These are phyloP conservation scores for Empis stercorea DNA, from an alignment of 2,888 invertebrate species.

Conservation along the genomic window DNA sequence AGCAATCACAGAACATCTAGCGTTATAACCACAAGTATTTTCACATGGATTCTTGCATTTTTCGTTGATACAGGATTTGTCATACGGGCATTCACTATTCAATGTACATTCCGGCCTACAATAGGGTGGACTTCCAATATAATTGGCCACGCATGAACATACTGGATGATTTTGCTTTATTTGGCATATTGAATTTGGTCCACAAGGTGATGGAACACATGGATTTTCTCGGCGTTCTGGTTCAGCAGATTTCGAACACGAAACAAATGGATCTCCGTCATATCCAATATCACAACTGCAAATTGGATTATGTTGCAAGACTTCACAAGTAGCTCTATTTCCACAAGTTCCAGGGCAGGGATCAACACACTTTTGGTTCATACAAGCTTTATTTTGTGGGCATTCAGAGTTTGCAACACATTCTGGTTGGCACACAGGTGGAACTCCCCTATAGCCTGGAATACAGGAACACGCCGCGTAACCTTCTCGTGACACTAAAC, in stretches of 20 bases:
- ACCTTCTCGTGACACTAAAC: constrained; percentile 54
- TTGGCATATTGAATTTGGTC: constrained; percentile 74
- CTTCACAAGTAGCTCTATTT: constrained; percentile 58
- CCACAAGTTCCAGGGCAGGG: constrained; percentile 80
- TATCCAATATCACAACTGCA: constrained; percentile 64
- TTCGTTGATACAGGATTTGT: constrained; percentile 67
- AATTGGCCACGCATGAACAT: constrained; percentile 66
- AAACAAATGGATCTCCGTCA: constrained; percentile 70
- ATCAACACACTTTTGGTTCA: constrained; percentile 66
- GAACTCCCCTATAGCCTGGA: constrained; percentile 62
- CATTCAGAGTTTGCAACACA: constrained; percentile 76
- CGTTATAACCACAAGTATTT: constrained; percentile 64
- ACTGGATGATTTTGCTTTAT: constrained; percentile 64
- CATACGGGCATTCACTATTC: constrained; percentile 65
- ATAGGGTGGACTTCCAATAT: constrained; percentile 67
- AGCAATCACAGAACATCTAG: constrained; percentile 63
- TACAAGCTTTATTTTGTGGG: constrained; percentile 61
- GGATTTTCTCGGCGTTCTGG: constrained; percentile 38
- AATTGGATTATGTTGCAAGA: constrained; percentile 74
- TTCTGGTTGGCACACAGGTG: constrained; percentile 73
- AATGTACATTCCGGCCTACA: constrained; percentile 74
- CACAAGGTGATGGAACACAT: constrained; percentile 55
- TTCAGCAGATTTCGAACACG: constrained; percentile 40
- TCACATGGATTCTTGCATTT: constrained; percentile 73
- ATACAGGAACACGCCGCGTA: constrained; percentile 68